Conservation (phyloP, 2,113 vertebrate genomes). For the Isurus oxyrinchus region DNA sequence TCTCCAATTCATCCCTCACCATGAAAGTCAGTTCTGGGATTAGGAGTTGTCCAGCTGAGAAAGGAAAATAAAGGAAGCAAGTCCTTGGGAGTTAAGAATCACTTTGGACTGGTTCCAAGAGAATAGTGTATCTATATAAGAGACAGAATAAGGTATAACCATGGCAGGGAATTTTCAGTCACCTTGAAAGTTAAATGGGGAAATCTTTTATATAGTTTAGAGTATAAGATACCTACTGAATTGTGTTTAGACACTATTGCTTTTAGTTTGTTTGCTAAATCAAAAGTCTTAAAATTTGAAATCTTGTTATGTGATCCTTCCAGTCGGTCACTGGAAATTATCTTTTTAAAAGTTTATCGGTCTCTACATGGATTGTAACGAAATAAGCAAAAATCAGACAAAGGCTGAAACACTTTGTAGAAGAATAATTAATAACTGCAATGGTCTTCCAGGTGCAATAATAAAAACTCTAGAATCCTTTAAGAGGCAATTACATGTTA, state of each 20-base stretch:
- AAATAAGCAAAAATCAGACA: background rate
- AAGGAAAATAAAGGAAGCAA: background rate
- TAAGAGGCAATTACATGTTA: background rate
- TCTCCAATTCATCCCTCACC: background rate
- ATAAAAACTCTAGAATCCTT: background rate
- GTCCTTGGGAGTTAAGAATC: background rate
- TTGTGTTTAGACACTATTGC: background rate
- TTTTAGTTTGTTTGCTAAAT: background rate
- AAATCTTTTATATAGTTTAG: background rate
- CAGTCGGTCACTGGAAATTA: background rate
- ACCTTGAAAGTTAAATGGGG: background rate
- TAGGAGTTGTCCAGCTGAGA: background rate
- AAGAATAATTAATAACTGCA: background rate
- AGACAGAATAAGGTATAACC: background rate
- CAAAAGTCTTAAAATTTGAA: background rate
- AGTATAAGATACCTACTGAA: background rate
- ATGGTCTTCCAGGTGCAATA: background rate
- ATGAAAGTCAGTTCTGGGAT: background rate
- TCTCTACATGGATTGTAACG: background rate
- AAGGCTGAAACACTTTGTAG: background rate
- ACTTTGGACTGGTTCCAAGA: background rate
- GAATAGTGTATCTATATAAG: background rate
- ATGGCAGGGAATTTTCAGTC: background rate
- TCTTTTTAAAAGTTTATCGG: background rate
- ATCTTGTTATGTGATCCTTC: background rate